These are phyloP conservation scores for Plusia festucae DNA, from an alignment of 2,888 invertebrate species.

Conservation along the genomic window DNA sequence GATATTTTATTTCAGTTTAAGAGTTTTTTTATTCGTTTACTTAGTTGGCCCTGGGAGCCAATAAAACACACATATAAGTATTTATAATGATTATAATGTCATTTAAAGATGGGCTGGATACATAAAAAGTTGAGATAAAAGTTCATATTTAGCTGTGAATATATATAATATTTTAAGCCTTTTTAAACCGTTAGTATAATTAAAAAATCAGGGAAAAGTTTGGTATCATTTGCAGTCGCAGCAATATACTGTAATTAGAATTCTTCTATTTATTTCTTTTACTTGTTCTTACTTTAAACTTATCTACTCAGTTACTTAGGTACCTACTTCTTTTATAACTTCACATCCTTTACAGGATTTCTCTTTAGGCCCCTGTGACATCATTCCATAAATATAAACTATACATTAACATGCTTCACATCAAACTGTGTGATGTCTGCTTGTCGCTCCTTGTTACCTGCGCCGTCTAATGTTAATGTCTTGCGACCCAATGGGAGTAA, in stretches of 20 bases:
- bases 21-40: not conserved
- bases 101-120: not conserved
- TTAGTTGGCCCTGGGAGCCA: not conserved
- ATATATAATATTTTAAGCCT: too few species aligned
- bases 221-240: too few species aligned
- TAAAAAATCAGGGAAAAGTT: too few species aligned
- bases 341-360: conserved; percentile 2
- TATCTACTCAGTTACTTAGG: not conserved
- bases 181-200: not conserved
- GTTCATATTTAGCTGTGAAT: not conserved
- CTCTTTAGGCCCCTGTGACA: conserved; percentile 12
- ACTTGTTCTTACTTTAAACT: not conserved
- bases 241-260: not conserved
- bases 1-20: conserved; percentile 16
- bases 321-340: not conserved
- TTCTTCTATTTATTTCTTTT: not conserved
- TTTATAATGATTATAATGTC: not conserved
- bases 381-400: conserved; percentile 23
- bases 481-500: conserved; percentile 47
- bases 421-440: conserved; percentile 35
- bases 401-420: conserved; percentile 25
- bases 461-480: conserved; percentile 42
- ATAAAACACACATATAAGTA: not conserved
- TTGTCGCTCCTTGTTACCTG: conserved; percentile 46
- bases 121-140: not conserved